Percentiles rank a stretch among this genome's conserved stretches.
Conservation (phyloP, 2,113 vertebrate genomes). For the Leptocoma aspasia region DNA sequence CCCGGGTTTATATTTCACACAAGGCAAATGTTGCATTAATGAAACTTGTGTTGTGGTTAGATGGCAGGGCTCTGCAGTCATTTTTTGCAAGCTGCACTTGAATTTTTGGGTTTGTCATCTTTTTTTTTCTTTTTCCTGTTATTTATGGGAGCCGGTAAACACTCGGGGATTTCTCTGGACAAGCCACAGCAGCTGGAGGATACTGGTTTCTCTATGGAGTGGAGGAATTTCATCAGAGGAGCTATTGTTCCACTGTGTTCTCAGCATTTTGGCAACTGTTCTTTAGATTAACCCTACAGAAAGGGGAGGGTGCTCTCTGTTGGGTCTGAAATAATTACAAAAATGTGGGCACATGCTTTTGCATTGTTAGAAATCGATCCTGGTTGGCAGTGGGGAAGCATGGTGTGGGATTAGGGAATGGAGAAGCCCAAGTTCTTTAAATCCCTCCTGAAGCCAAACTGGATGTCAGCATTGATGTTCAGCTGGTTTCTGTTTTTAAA, state of each 20-base stretch:
- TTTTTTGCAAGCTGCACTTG: not conserved
- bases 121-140: not conserved
- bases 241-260: slow-evolving; percentile 53
- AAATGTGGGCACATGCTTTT: slow-evolving; percentile 48
- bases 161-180: slow-evolving; percentile 10
- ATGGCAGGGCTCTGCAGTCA: not conserved
- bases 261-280: slow-evolving; percentile 64
- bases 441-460: not conserved
- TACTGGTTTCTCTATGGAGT: slow-evolving; percentile 52
- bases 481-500: not conserved
- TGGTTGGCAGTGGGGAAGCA: not conserved
- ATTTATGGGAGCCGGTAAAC: not conserved
- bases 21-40: slow-evolving; percentile 17
- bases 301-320: slow-evolving; percentile 38
- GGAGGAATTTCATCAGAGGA: slow-evolving; percentile 61
- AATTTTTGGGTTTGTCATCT: not conserved
- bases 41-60: not conserved
- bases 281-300: slow-evolving; percentile 62
- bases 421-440: not conserved
- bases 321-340: not conserved
- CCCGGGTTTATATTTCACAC: not conserved
- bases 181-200: slow-evolving; percentile 57
- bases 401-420: not conserved
- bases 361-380: not conserved
- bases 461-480: not conserved